These are phyloP conservation scores for Heterohyrax brucei DNA, from an alignment of 2,797 vertebrate genomes.

Conservation along the genomic window DNA sequence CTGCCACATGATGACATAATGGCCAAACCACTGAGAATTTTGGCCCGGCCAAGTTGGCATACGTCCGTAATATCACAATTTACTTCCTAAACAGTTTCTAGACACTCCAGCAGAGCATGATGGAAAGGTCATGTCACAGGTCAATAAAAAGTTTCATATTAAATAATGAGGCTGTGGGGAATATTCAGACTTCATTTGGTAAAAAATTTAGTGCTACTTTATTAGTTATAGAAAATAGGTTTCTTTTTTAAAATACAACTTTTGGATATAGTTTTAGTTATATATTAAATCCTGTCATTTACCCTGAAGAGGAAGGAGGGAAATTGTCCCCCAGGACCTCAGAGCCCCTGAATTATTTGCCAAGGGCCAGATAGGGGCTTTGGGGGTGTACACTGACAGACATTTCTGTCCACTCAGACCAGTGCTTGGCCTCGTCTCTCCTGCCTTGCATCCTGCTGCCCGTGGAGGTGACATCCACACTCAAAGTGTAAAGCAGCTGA, in stretches of 20 bases:
- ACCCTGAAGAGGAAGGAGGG: not conserved
- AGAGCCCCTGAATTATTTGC: not conserved
- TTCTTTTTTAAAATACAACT: not conserved
- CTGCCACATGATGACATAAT: no score
- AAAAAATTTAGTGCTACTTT: not conserved
- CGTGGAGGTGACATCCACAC: not conserved
- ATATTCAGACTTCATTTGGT: constrained; percentile 4
- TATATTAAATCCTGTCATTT: constrained; percentile 39
- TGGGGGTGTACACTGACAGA: not conserved
- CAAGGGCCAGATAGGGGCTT: not conserved
- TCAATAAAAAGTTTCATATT: constrained; percentile 11
- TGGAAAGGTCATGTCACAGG: not conserved
- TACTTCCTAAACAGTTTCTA: constrained; percentile 47
- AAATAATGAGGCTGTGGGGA: constrained; percentile 31
- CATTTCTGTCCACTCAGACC: not conserved
- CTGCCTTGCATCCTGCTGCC: not conserved
- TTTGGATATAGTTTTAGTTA: not conserved
- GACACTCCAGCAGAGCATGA: not conserved
- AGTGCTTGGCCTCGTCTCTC: not conserved
- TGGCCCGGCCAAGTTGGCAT: no score
- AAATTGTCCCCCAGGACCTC: not conserved
- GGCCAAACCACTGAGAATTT: no score
- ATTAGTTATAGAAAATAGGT: constrained; percentile 30
- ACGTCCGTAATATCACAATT: no score
- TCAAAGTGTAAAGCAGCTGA: not conserved